phyloP scores from a whole-genome alignment of 1,140 invertebrate species.

The Ericerus pela region DNA sequence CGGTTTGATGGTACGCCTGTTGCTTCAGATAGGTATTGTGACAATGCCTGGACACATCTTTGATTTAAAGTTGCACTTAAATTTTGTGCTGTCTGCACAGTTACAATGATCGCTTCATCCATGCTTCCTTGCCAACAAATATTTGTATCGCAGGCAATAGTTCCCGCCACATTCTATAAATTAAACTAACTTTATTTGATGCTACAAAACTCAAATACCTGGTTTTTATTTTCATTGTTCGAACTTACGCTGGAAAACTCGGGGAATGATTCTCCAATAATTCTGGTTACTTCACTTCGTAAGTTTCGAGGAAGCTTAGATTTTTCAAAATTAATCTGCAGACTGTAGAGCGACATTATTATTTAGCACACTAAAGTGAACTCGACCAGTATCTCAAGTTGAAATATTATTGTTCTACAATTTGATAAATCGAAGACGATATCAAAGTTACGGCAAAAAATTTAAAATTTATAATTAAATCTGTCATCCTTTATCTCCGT shows the following conservation, averaged over 20 bases:
- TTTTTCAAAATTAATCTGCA: constrained; percentile 3
- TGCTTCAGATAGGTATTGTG: neutral
- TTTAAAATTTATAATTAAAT: neutral
- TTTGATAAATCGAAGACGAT: neutral
- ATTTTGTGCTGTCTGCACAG: neutral
- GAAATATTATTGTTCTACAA: neutral
- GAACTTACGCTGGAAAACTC: neutral
- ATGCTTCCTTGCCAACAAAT: neutral
- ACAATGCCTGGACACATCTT: neutral
- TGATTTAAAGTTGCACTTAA: neutral
- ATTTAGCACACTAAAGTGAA: neutral
- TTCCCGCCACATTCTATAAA: neutral
- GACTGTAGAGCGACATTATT: neutral
- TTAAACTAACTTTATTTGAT: neutral
- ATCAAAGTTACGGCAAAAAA: neutral
- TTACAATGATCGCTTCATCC: neutral
- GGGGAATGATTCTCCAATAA: neutral
- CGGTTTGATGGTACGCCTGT: no score
- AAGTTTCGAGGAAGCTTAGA: neutral
- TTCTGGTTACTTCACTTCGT: neutral
- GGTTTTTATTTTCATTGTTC: neutral
- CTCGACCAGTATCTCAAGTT: neutral
- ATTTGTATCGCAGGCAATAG: neutral
- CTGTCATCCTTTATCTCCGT: neutral
- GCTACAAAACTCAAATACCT: neutral